Percentiles rank a stretch among this genome's conserved stretches.
Conservation (phyloP, 2,113 vertebrate species). For the cat (Felis catus) region DNA sequence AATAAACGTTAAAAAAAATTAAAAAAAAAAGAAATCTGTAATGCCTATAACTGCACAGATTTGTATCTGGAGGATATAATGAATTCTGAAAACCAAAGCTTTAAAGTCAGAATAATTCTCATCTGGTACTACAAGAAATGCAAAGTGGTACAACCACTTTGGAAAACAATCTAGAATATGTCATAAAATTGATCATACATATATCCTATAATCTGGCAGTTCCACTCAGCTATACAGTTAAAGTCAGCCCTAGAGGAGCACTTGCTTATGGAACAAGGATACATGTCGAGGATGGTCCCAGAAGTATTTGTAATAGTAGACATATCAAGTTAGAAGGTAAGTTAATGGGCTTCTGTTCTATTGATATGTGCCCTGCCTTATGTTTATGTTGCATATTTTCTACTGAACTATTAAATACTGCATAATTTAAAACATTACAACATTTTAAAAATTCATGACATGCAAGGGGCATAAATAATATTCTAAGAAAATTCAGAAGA, state of each 20-base stretch:
- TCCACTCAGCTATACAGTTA: neutral
- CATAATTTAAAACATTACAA: constrained; percentile 13
- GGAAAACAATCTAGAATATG: neutral
- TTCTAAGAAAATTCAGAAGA: constrained; percentile 8
- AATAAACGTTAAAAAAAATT: too few relatives aligned
- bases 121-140: neutral
- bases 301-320: neutral
- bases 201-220: neutral
- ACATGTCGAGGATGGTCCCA: neutral
- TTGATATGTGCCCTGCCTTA: neutral
- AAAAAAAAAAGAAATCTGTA: neutral
- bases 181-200: neutral
- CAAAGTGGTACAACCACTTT: neutral
- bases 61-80: neutral
- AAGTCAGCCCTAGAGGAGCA: neutral
- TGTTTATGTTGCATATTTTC: neutral
- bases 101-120: neutral
- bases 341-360: neutral
- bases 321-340: neutral
- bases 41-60: neutral
- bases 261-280: neutral
- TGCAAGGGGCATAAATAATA: neutral
- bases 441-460: neutral
- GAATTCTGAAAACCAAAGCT: neutral
- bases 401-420: neutral